Conservation (phyloP, 23 tunicate genomes). For the Halocynthia aurantium region DNA sequence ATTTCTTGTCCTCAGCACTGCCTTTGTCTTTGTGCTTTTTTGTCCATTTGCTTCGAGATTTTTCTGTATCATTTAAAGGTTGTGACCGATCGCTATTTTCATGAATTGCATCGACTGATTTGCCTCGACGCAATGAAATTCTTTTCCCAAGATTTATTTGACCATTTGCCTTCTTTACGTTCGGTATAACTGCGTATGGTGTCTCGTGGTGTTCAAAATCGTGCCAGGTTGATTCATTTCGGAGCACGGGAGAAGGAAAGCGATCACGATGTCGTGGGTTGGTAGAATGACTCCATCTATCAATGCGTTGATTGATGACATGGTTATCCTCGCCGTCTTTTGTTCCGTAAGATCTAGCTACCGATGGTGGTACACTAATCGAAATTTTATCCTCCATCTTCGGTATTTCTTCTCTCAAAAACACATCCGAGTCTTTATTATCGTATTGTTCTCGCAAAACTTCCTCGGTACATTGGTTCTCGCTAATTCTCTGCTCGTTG, state of each 20-base stretch:
- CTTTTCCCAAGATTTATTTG: background rate
- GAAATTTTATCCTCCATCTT: too few relatives aligned
- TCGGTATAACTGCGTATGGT: background rate
- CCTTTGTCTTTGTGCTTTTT: background rate
- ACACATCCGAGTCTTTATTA: too few relatives aligned
- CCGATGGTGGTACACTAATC: too few relatives aligned
- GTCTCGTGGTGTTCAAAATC: background rate
- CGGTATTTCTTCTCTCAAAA: too few relatives aligned
- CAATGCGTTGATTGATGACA: background rate
- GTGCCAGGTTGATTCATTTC: conserved; percentile 10
- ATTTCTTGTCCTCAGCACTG: background rate
- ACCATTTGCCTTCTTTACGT: conserved; percentile 1
- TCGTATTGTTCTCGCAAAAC: too few relatives aligned
- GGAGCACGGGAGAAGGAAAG: background rate
- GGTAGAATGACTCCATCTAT: background rate
- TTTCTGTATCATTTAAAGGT: background rate
- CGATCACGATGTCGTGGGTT: background rate
- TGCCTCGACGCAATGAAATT: background rate
- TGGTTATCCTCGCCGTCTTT: background rate
- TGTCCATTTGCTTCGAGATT: background rate
- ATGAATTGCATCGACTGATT: background rate
- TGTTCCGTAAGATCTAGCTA: background rate
- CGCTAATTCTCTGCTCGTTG: too few relatives aligned
- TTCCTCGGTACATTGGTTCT: too few relatives aligned
- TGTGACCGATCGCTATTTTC: background rate